These are phyloP conservation scores for Eristalis pertinax DNA, from an alignment of 2,888 invertebrate genomes.

Conservation along the genomic window DNA sequence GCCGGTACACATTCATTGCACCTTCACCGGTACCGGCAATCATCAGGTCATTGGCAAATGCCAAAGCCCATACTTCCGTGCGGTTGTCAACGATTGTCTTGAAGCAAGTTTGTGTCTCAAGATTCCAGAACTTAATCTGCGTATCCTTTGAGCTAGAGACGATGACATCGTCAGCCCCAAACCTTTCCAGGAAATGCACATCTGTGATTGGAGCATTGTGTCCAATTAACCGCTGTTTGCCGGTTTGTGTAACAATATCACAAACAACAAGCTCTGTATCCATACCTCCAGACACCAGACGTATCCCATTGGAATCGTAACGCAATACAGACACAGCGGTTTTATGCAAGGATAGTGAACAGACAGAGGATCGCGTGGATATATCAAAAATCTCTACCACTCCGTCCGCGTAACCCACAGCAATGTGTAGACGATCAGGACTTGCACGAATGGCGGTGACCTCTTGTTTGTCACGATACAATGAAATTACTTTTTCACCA, in stretches of 20 bases:
- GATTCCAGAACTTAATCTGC: conserved; percentile 98
- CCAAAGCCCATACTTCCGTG: conserved; percentile 94
- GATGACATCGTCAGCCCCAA: conserved; percentile 82
- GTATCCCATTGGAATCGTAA: conserved; percentile 92
- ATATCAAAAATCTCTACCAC: conserved; percentile 92
- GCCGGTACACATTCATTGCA: conserved; percentile 92
- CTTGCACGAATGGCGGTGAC: conserved; percentile 90
- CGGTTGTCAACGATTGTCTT: conserved; percentile 95
- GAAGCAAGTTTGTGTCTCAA: conserved; percentile 97
- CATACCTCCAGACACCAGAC: conserved; percentile 92
- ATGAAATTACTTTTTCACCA: conserved; percentile 86
- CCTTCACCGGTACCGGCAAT: conserved; percentile 94
- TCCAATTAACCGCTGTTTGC: conserved; percentile 93
- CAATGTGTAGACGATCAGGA: conserved; percentile 89
- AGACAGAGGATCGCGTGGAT: conserved; percentile 85
- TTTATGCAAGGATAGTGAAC: conserved; percentile 90
- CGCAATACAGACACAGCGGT: conserved; percentile 91
- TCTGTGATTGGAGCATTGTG: conserved; percentile 96
- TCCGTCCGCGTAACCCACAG: conserved; percentile 96
- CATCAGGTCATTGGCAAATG: conserved; percentile 89
- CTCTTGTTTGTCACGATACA: conserved; percentile 90
- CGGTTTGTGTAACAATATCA: conserved; percentile 96
- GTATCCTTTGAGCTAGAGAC: conserved; percentile 95
- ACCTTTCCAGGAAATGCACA: conserved; percentile 86
- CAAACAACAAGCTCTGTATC: conserved; percentile 97